Base-by-base conservation (phyloP, 2,888 invertebrate species). In the Eupithecia centaureata region DNA sequence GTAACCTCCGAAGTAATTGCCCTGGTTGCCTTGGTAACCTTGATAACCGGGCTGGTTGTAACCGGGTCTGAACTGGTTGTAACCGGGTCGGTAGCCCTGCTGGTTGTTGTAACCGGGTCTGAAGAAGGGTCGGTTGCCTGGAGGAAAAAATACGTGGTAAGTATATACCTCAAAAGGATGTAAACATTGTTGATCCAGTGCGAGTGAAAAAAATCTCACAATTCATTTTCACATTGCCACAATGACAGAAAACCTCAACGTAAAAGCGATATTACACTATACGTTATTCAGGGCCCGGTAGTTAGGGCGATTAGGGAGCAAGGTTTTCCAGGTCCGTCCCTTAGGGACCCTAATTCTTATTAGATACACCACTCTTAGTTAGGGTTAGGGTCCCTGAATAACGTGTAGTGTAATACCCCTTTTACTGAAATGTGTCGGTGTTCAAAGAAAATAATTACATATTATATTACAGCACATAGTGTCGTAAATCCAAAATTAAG, bases 1-100 rank as follows among this genome's bases (percentile, higher is more conserved):
- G 68, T 81, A 86, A 4, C 86, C 87, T 5, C 88, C 86, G 72
- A 84, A 84, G 80, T 86, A 90, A 71, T 85, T 88, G 22, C 86
- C 88, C 7, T 77, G 70, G 61, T 61, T 68, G 64, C 68, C 64
- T 18, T 65, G 64, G 69, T 65, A 69, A 13, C 69, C 69, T 15
- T 81, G 77, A 65, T 67, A 70, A 61, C 79, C 66, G 66, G 77
- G 75, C 73, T 82, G 74, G 73, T 76, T 77, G 75, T 82, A 82
- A n/a, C 83, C 81, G 52, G 76, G 22, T n/a, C 32, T 18, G 57
- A 32, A 57, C 57, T 57, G 57, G 32, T 57, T 57, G 57, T 57
- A 57, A n/a, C 57, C 22, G 57, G 57, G 57, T 28, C 57, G 28
- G 57, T 32, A 32, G 32, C 22, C 79, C 0, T 74, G 71, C 67